These are phyloP conservation scores for Timema cristinae DNA, from an alignment of 2,888 invertebrate genomes.

Conservation along the genomic window DNA sequence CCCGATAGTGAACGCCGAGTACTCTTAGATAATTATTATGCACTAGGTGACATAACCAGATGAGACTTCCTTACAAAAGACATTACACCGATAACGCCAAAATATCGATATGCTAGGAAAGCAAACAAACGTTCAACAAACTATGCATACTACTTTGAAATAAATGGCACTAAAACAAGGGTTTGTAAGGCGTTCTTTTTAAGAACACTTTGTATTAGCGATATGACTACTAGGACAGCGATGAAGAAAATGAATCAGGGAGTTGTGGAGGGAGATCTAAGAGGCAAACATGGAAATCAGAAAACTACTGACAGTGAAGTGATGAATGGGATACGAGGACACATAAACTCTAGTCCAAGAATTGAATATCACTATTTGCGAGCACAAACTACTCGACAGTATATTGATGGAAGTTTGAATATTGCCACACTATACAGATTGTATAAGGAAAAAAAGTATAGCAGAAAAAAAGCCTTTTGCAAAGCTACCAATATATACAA, in stretches of 20 bases:
- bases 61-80: constrained; percentile 1
- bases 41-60: constrained; percentile 8
- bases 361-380: not conserved
- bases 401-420: no score
- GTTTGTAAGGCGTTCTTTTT: no score
- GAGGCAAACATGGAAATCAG: not conserved
- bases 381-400: not conserved
- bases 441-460: no score
- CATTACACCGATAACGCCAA: constrained; percentile 4
- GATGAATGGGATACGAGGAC: constrained; percentile 1
- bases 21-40: not conserved
- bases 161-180: no score
- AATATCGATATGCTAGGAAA: not conserved
- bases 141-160: no score
- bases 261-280: constrained; percentile 2
- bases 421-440: no score
- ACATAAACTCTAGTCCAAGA: not conserved
- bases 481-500: no score
- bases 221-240: constrained; percentile 3
- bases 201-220: no score
- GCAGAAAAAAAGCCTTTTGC: no score
- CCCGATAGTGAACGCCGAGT: no score
- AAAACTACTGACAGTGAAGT: constrained; percentile 9
- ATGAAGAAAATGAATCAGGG: constrained; percentile 8
- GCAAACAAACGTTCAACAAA: not conserved